Evolutionary conservation across 2,888 invertebrate species (phyloP).

Genomic region (Portevinia maculata): DNA sequence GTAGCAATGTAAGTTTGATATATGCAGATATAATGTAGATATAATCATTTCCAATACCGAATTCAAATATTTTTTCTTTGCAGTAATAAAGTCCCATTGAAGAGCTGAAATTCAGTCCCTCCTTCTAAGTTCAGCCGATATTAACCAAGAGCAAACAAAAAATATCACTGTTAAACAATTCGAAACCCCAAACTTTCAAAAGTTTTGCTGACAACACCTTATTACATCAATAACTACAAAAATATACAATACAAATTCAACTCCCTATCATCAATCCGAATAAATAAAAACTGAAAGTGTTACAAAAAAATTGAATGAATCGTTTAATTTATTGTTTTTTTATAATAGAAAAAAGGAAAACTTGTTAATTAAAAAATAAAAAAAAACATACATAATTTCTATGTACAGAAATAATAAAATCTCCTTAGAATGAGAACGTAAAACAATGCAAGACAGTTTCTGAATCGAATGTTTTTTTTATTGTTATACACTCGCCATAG

Average conservation of each 20-base stretch:
- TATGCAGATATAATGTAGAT: background rate
- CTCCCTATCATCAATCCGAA: constrained; percentile 33
- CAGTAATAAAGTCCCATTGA: constrained; percentile 82
- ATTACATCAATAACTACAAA: constrained; percentile 30
- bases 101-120: constrained; percentile 82
- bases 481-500: constrained; percentile 66
- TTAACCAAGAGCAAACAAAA: constrained; percentile 48
- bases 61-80: constrained; percentile 69
- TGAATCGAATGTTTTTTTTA: constrained; percentile 5
- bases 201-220: constrained; percentile 24
- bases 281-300: constrained; percentile 34
- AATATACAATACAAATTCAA: constrained; percentile 3
- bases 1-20: constrained; percentile 83
- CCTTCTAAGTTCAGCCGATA: constrained; percentile 66
- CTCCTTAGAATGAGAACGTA: constrained; percentile 35
- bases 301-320: constrained; percentile 32
- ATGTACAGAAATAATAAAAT: constrained; percentile 17
- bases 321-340: constrained; percentile 37
- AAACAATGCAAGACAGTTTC: constrained; percentile 36
- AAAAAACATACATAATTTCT: constrained; percentile 17
- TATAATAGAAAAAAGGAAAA: constrained; percentile 21
- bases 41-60: background rate
- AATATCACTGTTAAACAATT: constrained; percentile 25
- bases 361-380: constrained; percentile 30
- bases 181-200: constrained; percentile 16